Percentiles rank a stretch among this genome's conserved stretches.
Evolutionary conservation across 1,140 invertebrate genomes (phyloP).

Genomic region (Goniozus legneri): DNA sequence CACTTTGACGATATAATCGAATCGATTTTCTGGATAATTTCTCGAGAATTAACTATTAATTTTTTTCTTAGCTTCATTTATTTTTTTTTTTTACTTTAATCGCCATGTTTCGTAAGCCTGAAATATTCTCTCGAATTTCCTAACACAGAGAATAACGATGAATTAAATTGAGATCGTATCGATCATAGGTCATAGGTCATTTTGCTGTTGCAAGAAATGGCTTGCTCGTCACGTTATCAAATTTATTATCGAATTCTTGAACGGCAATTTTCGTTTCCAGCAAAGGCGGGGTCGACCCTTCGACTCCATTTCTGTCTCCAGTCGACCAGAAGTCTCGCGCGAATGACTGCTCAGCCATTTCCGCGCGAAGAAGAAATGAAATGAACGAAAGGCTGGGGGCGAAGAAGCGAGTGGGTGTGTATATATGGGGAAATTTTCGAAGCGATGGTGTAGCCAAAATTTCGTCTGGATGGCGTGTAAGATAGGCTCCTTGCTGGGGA

Average conservation of each 20-base stretch:
- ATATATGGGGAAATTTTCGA: constrained; percentile 1
- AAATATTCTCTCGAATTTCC: too few species aligned
- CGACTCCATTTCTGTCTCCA: constrained; percentile 50
- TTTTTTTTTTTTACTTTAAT: too few species aligned
- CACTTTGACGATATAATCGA: too few species aligned
- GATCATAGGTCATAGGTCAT: too few species aligned
- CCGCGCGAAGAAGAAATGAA: constrained; percentile 47
- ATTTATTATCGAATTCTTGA: constrained; percentile 54
- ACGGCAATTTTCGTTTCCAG: constrained; percentile 44
- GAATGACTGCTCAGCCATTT: constrained; percentile 54
- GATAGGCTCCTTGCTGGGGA: constrained; percentile 17
- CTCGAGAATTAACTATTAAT: too few species aligned
- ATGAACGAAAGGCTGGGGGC: constrained; percentile 34
- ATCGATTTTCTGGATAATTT: too few species aligned
- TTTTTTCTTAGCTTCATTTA: too few species aligned
- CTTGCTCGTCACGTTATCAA: constrained; percentile 36
- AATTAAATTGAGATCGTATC: too few species aligned
- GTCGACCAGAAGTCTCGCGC: constrained; percentile 47
- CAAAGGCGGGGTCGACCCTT: constrained; percentile 9
- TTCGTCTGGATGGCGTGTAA: constrained; percentile 22
- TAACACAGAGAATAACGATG: not conserved
- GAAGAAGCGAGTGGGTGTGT: constrained; percentile 1
- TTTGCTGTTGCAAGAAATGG: too few species aligned
- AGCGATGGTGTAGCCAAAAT: too few species aligned
- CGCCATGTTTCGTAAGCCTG: too few species aligned